Percentiles rank a stretch among this genome's conserved stretches.
These are phyloP conservation scores for Aurelia aurita DNA, from an alignment of 30 jellyfish, hydroid and myxozoan genomes.

Conservation along the genomic window DNA sequence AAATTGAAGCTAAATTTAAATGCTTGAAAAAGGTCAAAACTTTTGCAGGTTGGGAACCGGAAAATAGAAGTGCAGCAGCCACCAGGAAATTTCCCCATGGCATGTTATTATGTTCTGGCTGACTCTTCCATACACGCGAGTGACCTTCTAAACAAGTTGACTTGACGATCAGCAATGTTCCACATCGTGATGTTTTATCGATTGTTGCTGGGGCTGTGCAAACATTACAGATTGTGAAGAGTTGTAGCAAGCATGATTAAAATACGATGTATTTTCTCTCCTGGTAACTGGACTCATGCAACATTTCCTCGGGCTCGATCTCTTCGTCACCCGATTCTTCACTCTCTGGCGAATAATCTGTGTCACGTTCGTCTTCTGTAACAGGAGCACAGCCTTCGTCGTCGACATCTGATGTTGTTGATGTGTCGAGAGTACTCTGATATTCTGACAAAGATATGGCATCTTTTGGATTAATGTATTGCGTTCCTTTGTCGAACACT, in stretches of 20 bases:
- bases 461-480: no score
- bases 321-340: not conserved
- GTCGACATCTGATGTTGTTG: no score
- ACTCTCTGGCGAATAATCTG: not conserved
- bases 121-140: slow-evolving; percentile 12
- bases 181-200: not conserved
- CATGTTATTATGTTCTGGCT: slow-evolving; percentile 17
- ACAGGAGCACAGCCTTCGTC: no score
- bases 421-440: no score
- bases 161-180: slow-evolving; percentile 1
- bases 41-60: slow-evolving; percentile 35
- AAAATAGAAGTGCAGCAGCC: slow-evolving; percentile 21
- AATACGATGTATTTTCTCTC: slow-evolving; percentile 12
- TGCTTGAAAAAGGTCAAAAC: slow-evolving; percentile 15
- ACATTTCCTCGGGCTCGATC: not conserved
- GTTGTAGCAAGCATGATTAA: slow-evolving; percentile 7
- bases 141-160: slow-evolving; percentile 24
- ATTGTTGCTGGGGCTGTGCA: slow-evolving; percentile 33
- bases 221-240: not conserved
- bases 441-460: no score
- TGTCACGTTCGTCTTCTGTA: not conserved
- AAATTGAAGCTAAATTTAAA: slow-evolving; percentile 3
- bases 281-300: not conserved
- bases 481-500: no score
- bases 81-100: slow-evolving; percentile 43